Percentiles rank a stretch among this genome's conserved stretches.
Evolutionary conservation across 2,113 vertebrate species (phyloP).

Genomic region (Todiramphus chloris): DNA sequence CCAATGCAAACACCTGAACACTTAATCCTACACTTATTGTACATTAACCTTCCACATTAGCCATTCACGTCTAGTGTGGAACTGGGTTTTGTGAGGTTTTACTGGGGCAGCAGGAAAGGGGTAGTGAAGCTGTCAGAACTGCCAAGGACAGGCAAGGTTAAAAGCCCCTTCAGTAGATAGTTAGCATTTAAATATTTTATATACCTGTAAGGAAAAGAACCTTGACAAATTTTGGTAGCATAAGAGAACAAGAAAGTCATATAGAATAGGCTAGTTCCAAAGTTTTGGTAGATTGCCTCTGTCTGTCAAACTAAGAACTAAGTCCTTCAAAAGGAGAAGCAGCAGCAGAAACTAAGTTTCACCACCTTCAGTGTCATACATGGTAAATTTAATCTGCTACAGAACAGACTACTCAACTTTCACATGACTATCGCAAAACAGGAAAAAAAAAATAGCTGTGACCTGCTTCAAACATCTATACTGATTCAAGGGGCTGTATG

Average conservation of each 20-base stretch:
- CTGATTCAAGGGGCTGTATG: background rate
- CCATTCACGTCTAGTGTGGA: background rate
- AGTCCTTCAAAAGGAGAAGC: background rate
- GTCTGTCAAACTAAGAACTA: background rate
- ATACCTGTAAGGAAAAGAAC: background rate
- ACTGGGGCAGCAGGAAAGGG: background rate
- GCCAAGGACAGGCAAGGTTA: background rate
- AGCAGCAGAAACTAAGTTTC: background rate
- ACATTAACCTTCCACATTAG: background rate
- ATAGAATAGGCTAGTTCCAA: background rate
- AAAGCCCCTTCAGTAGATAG: background rate
- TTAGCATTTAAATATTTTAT: background rate
- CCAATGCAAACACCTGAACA: background rate
- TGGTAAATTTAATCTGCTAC: background rate
- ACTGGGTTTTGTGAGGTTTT: background rate
- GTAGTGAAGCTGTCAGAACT: background rate
- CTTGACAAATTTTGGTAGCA: background rate
- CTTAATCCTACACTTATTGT: background rate
- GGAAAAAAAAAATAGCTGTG: background rate
- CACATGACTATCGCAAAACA: accelerated
- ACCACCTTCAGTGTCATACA: background rate
- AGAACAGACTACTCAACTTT: background rate
- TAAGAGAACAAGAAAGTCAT: background rate
- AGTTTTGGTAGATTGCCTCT: background rate
- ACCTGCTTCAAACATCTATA: background rate